Evolutionary conservation across 1,140 invertebrate genomes (phyloP).

Genomic region (Ooceraea biroi): DNA sequence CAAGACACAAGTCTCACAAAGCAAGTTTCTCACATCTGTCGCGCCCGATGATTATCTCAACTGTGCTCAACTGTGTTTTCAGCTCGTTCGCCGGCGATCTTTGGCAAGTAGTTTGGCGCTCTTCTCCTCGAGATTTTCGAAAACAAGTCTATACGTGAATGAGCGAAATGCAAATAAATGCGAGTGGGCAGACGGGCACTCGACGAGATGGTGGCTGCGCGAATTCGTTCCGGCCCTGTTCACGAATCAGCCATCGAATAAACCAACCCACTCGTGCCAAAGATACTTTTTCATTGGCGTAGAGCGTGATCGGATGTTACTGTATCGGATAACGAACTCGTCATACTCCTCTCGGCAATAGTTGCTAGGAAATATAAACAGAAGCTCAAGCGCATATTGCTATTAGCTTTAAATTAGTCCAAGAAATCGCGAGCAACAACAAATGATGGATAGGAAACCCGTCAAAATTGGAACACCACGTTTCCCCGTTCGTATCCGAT

Average conservation of each 20-base stretch:
- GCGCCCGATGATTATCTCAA: neutral
- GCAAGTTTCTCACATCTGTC: neutral
- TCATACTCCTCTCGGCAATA: neutral
- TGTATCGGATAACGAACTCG: too few relatives aligned
- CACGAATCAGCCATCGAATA: conserved; percentile 28
- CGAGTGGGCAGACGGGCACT: conserved; percentile 61
- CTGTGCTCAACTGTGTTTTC: neutral
- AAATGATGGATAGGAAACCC: neutral
- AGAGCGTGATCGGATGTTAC: neutral
- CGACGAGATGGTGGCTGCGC: conserved; percentile 55
- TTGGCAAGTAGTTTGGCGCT: conserved; percentile 60
- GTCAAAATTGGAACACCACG: neutral
- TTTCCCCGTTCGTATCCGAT: neutral
- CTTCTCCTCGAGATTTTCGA: conserved; percentile 61
- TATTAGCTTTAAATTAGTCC: neutral
- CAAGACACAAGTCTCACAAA: neutral
- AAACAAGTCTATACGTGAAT: conserved; percentile 64
- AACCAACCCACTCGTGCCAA: conserved; percentile 47
- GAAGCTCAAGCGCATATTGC: neutral
- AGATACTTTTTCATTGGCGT: conserved; percentile 4
- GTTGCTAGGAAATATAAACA: neutral
- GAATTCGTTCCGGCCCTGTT: conserved; percentile 61
- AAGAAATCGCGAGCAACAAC: neutral
- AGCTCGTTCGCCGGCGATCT: neutral
- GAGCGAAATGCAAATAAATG: conserved; percentile 72